Conservation (phyloP, 2,797 vertebrate species). For the Lagodon rhomboides region DNA sequence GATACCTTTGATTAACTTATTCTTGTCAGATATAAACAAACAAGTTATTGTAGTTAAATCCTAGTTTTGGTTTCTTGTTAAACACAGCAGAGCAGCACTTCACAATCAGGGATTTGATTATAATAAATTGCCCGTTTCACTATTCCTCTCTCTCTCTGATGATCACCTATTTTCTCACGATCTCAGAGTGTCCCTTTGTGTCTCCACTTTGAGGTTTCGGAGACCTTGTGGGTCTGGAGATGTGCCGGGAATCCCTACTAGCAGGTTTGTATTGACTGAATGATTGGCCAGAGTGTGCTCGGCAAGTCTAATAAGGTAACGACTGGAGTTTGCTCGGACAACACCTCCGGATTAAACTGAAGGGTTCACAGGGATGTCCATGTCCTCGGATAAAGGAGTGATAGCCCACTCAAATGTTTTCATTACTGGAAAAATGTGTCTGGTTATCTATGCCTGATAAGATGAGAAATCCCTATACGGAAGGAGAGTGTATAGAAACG, state of each 20-base stretch:
- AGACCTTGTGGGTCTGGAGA: constrained; percentile 42
- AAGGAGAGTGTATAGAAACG: constrained; percentile 36
- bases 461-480: constrained; percentile 31
- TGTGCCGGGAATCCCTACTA: constrained; percentile 54
- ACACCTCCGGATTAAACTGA: constrained; percentile 52
- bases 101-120: neutral
- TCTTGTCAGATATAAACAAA: neutral
- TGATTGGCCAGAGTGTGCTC: constrained; percentile 52
- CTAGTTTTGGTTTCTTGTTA: neutral
- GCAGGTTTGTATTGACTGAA: constrained; percentile 60
- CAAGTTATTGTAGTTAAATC: neutral
- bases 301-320: constrained; percentile 59
- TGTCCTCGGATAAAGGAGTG: constrained; percentile 51
- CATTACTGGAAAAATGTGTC: constrained; percentile 46
- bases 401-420: constrained; percentile 61
- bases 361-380: constrained; percentile 42
- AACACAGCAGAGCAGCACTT: constrained; percentile 3
- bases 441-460: constrained; percentile 52
- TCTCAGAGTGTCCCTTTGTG: constrained; percentile 19
- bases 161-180: constrained; percentile 10
- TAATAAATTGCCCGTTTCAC: neutral
- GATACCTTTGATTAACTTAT: neutral
- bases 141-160: constrained; percentile 9
- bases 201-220: constrained; percentile 30
- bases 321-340: constrained; percentile 22